Conservation (phyloP, 2,888 invertebrate species). For the Diarsia brunnea region DNA sequence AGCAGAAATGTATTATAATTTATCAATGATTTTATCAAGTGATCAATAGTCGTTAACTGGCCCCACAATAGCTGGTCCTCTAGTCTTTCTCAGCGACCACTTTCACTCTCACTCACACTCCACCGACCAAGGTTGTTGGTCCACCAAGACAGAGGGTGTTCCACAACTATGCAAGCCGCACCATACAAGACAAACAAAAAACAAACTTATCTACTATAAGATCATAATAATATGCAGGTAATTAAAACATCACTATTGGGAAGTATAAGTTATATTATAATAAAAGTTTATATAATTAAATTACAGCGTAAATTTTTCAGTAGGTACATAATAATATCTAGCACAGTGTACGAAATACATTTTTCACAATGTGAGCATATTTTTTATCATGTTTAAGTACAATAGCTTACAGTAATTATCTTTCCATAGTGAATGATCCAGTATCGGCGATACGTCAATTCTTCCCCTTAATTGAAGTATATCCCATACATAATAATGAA, state of each 20-base stretch:
- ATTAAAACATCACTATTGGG: conserved; percentile 84
- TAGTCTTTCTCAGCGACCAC: neutral
- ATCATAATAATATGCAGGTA: conserved; percentile 4
- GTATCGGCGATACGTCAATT: conserved; percentile 84
- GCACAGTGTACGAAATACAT: conserved; percentile 88
- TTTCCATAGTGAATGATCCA: conserved; percentile 72
- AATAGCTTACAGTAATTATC: conserved; percentile 81
- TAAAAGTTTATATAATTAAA: conserved; percentile 90
- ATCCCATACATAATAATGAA: conserved; percentile 77
- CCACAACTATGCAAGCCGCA: neutral
- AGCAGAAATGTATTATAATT: neutral
- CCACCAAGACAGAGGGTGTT: accelerated
- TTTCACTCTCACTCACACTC: too few species aligned
- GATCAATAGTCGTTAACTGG: neutral
- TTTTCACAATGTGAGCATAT: conserved; percentile 87
- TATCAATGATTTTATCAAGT: neutral
- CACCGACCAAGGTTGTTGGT: too few species aligned
- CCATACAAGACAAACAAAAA: neutral
- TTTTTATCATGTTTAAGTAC: conserved; percentile 77
- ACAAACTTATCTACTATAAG: neutral
- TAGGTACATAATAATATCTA: conserved; percentile 84
- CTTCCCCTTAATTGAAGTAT: conserved; percentile 89
- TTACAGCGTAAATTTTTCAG: conserved; percentile 87
- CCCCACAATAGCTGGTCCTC: too few species aligned
- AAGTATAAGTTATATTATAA: conserved; percentile 89